Evolutionary conservation across 2,797 vertebrate species (phyloP).

Genomic region (Phoebastria nigripes): DNA sequence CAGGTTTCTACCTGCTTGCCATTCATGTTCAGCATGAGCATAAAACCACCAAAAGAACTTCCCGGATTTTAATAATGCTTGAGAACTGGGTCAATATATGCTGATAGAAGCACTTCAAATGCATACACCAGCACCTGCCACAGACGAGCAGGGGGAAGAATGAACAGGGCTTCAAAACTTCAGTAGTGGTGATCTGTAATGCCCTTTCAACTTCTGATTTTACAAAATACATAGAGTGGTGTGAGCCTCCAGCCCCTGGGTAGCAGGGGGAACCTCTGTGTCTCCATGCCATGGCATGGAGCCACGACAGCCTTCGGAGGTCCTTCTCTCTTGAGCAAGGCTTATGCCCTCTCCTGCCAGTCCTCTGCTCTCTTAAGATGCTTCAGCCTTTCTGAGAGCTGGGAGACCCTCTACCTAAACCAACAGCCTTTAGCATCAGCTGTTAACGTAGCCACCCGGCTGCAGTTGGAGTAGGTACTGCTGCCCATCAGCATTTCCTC

Average conservation of each 20-base stretch:
- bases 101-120: background rate
- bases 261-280: background rate
- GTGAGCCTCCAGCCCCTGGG: background rate
- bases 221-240: background rate
- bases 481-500: background rate
- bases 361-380: background rate
- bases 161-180: background rate
- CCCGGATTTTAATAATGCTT: background rate
- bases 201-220: background rate
- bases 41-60: background rate
- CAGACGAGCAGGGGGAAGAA: background rate
- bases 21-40: background rate
- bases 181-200: background rate
- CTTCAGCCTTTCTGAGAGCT: background rate
- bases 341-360: background rate
- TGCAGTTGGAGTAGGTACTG: background rate
- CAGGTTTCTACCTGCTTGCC: background rate
- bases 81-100: background rate
- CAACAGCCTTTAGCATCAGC: background rate
- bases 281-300: background rate
- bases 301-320: accelerated
- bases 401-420: background rate
- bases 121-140: background rate
- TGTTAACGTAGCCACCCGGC: accelerated
- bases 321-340: background rate